Evolutionary conservation across 2,888 invertebrate genomes (phyloP).

Genomic region (Lasioglossum marginatum): DNA sequence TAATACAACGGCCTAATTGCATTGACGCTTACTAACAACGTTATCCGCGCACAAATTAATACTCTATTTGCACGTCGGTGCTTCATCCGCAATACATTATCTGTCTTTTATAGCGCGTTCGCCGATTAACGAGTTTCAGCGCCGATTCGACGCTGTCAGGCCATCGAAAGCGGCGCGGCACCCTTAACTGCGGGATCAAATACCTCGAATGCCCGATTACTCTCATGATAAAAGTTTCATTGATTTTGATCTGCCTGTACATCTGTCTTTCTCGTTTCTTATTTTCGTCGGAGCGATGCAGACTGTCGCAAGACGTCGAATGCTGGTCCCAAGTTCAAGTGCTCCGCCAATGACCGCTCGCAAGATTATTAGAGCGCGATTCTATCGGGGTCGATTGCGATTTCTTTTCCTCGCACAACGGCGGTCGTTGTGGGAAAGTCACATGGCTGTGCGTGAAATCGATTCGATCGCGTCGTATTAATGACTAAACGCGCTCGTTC

Average conservation of each 20-base stretch:
- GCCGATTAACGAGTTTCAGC: not conserved
- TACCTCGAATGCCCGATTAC: not conserved
- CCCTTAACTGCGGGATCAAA: not conserved
- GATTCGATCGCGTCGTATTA: constrained; percentile 63
- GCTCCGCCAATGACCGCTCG: not conserved
- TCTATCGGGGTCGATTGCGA: not conserved
- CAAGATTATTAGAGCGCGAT: not conserved
- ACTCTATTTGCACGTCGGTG: constrained; percentile 39
- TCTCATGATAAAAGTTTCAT: not conserved
- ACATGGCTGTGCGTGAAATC: constrained; percentile 59
- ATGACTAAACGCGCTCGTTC: constrained; percentile 50
- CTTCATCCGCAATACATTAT: constrained; percentile 31
- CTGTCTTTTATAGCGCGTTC: constrained; percentile 23
- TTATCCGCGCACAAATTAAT: constrained; percentile 49
- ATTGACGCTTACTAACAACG: constrained; percentile 42
- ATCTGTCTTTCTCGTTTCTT: no score
- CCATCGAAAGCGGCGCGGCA: not conserved
- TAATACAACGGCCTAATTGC: constrained; percentile 51
- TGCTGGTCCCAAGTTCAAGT: not conserved
- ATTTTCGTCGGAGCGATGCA: not conserved
- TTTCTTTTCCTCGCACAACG: constrained; percentile 1
- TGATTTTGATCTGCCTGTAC: no score
- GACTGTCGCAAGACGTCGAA: not conserved
- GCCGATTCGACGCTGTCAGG: not conserved
- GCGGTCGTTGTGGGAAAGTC: constrained; percentile 38